A percentile compares a stretch with the other conserved stretches of the same genome.
Conservation (phyloP, 2,113 vertebrate species). For the Cyanoramphus novaezelandiae region DNA sequence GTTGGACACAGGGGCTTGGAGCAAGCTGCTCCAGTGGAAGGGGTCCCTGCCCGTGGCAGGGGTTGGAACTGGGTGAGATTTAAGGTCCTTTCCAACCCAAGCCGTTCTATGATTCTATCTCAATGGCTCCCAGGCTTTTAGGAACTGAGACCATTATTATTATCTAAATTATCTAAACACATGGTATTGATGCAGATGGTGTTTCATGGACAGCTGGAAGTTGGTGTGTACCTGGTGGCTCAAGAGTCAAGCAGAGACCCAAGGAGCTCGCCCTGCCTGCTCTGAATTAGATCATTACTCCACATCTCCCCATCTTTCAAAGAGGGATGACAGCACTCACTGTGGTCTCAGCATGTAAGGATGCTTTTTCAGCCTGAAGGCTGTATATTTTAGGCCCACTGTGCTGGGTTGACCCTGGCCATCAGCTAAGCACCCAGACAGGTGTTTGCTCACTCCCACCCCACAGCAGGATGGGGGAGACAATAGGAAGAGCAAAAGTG, state of each 20-base stretch:
- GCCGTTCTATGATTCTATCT: neutral
- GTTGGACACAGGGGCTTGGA: too few relatives aligned
- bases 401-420: neutral
- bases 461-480: neutral
- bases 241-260: neutral
- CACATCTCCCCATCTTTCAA: neutral
- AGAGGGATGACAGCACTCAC: neutral
- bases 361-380: neutral
- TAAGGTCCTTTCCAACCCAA: neutral
- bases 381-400: neutral
- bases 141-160: neutral
- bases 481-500: neutral
- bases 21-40: neutral
- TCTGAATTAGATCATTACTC: neutral
- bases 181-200: neutral
- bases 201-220: neutral
- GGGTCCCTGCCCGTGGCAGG: neutral
- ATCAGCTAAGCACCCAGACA: neutral
- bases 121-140: neutral
- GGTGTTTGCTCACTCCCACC: neutral
- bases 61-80: neutral
- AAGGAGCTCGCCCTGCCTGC: neutral
- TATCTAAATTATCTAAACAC: neutral
- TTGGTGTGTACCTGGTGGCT: neutral
- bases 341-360: neutral